A percentile compares a stretch with the other conserved stretches of the same genome.
These are phyloP conservation scores for Galagoides demidoff DNA, from an alignment of 2,797 vertebrate genomes.

Conservation along the genomic window DNA sequence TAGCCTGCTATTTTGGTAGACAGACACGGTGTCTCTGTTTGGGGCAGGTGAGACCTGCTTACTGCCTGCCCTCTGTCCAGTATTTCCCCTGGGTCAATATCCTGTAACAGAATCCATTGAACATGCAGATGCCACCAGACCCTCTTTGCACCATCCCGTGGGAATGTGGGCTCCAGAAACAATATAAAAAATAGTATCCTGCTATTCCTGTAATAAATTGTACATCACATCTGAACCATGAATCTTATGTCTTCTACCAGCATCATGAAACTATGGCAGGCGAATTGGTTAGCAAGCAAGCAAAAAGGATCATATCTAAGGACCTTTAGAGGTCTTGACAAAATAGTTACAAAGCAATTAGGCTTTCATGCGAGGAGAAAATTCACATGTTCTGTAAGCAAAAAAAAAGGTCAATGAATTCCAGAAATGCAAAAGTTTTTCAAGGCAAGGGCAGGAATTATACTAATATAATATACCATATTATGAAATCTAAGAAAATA, in stretches of 20 bases:
- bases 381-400: not conserved
- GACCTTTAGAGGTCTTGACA: not conserved
- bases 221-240: not conserved
- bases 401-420: slow-evolving; percentile 1
- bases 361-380: not conserved
- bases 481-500: not conserved
- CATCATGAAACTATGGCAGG: not conserved
- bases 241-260: not conserved
- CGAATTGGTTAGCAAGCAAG: not conserved
- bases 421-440: not conserved
- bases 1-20: not conserved
- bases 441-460: not conserved
- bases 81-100: not conserved
- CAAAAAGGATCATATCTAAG: not conserved
- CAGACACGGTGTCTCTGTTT: not conserved
- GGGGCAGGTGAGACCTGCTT: not conserved
- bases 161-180: not conserved
- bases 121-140: not conserved
- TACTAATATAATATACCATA: not conserved
- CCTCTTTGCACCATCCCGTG: not conserved
- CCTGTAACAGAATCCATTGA: not conserved
- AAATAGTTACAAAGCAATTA: not conserved
- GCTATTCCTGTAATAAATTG: not conserved
- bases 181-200: too few relatives aligned
- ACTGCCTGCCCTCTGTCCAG: not conserved